phyloP scores from a whole-genome alignment of 2,888 invertebrate species.

The Apodemia hepburni region DNA sequence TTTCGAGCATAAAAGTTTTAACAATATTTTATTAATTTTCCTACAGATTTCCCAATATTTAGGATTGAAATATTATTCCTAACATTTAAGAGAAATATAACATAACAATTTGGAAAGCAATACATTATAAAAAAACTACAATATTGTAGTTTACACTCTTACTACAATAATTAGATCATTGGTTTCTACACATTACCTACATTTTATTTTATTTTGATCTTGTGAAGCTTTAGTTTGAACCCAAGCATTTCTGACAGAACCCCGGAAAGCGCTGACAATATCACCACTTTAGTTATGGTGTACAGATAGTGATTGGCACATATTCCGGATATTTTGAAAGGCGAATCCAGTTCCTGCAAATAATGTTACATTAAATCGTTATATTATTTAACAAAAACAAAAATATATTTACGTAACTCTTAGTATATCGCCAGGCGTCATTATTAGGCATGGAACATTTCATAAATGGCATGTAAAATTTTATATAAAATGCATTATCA shows the following conservation, averaged over 20 bases:
- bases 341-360: conserved; percentile 94
- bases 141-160: background rate
- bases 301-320: conserved; percentile 97
- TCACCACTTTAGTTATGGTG: conserved; percentile 96
- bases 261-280: conserved; percentile 96
- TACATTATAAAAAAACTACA: background rate
- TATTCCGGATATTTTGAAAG: conserved; percentile 97
- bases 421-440: too few relatives aligned
- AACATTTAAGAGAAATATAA: too few relatives aligned
- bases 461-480: too few relatives aligned
- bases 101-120: background rate
- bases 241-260: conserved; percentile 97
- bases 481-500: too few relatives aligned
- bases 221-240: conserved; percentile 97
- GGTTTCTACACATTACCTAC: background rate
- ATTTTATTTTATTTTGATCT: conserved; percentile 93
- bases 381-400: too few relatives aligned
- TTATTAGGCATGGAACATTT: too few relatives aligned
- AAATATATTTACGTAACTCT: too few relatives aligned
- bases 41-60: too few relatives aligned
- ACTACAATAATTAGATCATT: too few relatives aligned
- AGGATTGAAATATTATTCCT: too few relatives aligned
- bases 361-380: background rate
- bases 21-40: too few relatives aligned
- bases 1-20: too few relatives aligned